phyloP scores from a whole-genome alignment of 2,797 vertebrate species.

The Alosa sapidissima region DNA sequence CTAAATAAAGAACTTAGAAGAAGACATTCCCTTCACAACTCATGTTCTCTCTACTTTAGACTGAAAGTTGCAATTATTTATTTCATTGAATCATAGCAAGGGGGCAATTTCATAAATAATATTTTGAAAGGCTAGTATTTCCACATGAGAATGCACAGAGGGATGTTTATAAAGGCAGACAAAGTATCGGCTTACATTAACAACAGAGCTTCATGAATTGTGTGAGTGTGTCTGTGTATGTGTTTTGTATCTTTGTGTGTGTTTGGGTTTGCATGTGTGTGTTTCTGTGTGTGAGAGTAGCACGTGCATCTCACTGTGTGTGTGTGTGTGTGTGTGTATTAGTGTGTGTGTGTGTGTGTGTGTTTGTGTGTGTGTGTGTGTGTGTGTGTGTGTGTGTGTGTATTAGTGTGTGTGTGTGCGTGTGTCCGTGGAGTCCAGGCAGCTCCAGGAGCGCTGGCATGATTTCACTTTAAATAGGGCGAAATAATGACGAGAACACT shows the following conservation, averaged over 20 bases:
- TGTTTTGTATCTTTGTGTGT: not conserved
- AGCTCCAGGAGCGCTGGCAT: constrained; percentile 55
- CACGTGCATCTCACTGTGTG: constrained; percentile 39
- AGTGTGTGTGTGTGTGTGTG: not conserved
- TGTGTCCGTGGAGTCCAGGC: constrained; percentile 47
- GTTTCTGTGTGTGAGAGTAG: constrained; percentile 40
- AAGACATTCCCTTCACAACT: not conserved
- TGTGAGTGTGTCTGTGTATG: constrained; percentile 36
- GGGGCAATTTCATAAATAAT: constrained; percentile 50
- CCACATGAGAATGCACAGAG: constrained; percentile 50
- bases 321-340: not conserved
- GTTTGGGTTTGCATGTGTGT: constrained; percentile 36
- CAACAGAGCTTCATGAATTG: constrained; percentile 36
- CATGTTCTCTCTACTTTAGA: not conserved
- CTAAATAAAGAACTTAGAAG: not conserved
- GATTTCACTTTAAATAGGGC: constrained; percentile 70
- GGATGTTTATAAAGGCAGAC: constrained; percentile 71
- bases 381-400: constrained; percentile 37
- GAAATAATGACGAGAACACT: constrained; percentile 60
- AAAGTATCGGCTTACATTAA: constrained; percentile 71
- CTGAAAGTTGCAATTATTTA: not conserved
- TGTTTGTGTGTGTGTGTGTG: not conserved
- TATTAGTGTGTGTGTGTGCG: constrained; percentile 1
- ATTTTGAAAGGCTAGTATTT: constrained; percentile 52
- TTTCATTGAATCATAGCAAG: not conserved